phyloP scores from a whole-genome alignment of 2,797 vertebrate species.

The Enteromius trimaculatus region DNA sequence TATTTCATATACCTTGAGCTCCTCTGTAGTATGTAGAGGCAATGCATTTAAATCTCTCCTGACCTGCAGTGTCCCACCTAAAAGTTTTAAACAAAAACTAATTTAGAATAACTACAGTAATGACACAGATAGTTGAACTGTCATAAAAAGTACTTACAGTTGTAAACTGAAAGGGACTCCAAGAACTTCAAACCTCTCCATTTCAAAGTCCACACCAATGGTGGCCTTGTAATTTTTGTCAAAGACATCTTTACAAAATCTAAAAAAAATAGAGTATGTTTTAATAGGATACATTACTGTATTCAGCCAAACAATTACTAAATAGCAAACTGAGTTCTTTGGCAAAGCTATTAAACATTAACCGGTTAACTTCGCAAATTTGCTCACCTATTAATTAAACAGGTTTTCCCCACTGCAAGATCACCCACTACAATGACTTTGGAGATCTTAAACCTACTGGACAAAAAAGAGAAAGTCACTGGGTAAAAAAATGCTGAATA shows the following conservation, averaged over 20 bases:
- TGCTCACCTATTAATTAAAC: conserved; percentile 92
- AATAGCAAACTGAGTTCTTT: neutral
- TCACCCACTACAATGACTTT: conserved; percentile 97
- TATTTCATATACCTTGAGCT: conserved; percentile 81
- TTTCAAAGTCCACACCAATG: conserved; percentile 98
- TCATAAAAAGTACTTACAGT: conserved; percentile 81
- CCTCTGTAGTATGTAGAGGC: conserved; percentile 96
- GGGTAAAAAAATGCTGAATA: neutral
- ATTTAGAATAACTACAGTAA: neutral
- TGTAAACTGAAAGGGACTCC: conserved; percentile 94
- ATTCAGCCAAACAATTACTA: neutral
- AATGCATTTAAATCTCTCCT: conserved; percentile 97
- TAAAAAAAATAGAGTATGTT: conserved; percentile 57
- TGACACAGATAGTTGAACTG: neutral
- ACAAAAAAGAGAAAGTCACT: conserved; percentile 6
- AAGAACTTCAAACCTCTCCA: conserved; percentile 94
- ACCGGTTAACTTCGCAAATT: conserved; percentile 11
- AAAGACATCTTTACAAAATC: conserved; percentile 94
- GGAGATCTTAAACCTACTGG: conserved; percentile 92
- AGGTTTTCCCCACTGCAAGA: conserved; percentile 95
- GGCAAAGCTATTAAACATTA: conserved; percentile 8
- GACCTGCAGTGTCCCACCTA: conserved; percentile 95
- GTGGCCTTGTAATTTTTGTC: conserved; percentile 98
- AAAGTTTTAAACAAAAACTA: neutral
- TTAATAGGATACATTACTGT: neutral